These are phyloP conservation scores for Cygnus olor DNA, from an alignment of 2,797 vertebrate species.

Conservation along the genomic window DNA sequence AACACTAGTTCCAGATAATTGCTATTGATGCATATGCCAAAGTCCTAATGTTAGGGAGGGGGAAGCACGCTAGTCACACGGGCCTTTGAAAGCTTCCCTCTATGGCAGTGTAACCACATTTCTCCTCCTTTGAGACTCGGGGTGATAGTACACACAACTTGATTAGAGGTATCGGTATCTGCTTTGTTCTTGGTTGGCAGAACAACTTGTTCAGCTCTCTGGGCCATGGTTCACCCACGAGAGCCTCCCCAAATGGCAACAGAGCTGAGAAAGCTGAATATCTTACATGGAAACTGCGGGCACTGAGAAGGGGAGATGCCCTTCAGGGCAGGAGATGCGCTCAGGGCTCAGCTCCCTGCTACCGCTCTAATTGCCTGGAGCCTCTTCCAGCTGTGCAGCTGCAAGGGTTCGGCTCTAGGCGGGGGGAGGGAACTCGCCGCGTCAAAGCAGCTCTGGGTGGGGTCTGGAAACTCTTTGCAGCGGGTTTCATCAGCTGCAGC, in stretches of 20 bases:
- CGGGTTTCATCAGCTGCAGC: slow-evolving; percentile 39
- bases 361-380: accelerated
- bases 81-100: background rate
- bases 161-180: background rate
- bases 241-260: background rate
- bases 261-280: background rate
- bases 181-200: background rate
- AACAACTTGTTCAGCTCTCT: background rate
- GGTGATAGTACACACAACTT: background rate
- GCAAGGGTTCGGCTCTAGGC: background rate
- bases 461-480: background rate
- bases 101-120: accelerated
- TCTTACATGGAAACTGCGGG: accelerated
- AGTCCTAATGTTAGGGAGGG: background rate
- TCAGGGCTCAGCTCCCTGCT: background rate
- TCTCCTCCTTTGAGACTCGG: background rate
- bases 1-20: background rate
- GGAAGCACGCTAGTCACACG: background rate
- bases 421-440: background rate
- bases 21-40: background rate
- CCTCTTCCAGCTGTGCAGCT: background rate
- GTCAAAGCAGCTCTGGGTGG: slow-evolving; percentile 2
- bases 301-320: background rate
- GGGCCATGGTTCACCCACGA: background rate
- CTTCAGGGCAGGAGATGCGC: background rate